Evolutionary conservation across 2,113 vertebrate genomes (phyloP).

Genomic region (Shinisaurus crocodilurus): DNA sequence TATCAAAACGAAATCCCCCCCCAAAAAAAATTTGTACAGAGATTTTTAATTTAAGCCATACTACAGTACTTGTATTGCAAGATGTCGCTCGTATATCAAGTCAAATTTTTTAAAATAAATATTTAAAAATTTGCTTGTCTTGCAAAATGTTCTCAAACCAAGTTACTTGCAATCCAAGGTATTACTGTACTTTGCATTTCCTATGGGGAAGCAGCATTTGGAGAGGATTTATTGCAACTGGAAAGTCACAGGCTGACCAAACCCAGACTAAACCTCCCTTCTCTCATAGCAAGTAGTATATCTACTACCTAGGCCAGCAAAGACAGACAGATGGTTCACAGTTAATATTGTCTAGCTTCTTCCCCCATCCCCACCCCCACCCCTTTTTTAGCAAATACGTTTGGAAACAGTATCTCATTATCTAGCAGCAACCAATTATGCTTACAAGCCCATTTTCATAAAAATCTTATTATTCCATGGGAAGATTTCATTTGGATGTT

Average conservation of each 20-base stretch:
- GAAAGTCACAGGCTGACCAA: neutral
- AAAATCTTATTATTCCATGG: slow-evolving; percentile 41
- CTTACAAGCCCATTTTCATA: slow-evolving; percentile 64
- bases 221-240: neutral
- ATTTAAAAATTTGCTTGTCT: no score
- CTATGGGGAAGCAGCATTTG: neutral
- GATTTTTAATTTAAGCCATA: no score
- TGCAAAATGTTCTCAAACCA: no score
- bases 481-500: slow-evolving; percentile 66
- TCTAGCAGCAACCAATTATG: slow-evolving; percentile 60
- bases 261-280: neutral
- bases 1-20: no score
- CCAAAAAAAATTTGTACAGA: no score
- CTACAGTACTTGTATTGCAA: no score
- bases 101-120: no score
- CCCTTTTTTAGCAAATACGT: slow-evolving; percentile 60
- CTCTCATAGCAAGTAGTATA: neutral
- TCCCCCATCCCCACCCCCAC: neutral
- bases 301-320: neutral
- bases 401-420: slow-evolving; percentile 65
- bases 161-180: no score
- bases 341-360: slow-evolving; percentile 48
- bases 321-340: slow-evolving; percentile 30
- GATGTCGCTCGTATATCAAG: no score
- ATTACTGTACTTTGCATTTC: no score